Conservation (phyloP, 2,888 invertebrate genomes). For the Venustoraphidia nigricollis region DNA sequence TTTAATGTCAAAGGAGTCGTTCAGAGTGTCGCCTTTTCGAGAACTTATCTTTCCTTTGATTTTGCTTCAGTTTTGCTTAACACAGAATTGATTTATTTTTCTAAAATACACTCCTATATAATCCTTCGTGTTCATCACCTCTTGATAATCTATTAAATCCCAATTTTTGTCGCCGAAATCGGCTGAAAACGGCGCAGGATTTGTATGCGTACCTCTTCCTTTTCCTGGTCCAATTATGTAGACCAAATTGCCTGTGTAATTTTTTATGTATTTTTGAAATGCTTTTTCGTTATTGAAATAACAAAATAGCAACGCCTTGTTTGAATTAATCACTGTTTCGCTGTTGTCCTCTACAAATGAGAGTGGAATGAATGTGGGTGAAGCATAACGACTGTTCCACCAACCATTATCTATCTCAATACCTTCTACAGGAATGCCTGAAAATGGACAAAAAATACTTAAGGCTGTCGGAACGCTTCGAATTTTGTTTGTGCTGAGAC, state of each 20-base stretch:
- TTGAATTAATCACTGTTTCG: conserved; percentile 26
- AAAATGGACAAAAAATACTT: too few relatives aligned
- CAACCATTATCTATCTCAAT: conserved; percentile 64
- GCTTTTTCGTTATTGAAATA: conserved; percentile 62
- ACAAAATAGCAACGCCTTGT: conserved; percentile 56
- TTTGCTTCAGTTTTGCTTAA: too few relatives aligned
- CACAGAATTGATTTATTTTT: too few relatives aligned
- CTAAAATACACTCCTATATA: too few relatives aligned
- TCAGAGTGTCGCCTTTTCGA: too few relatives aligned
- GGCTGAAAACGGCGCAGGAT: conserved; percentile 50
- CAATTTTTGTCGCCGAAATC: conserved; percentile 35
- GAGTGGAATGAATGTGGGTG: conserved; percentile 51
- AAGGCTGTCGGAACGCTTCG: too few relatives aligned
- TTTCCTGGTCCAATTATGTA: conserved; percentile 60
- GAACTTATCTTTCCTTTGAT: too few relatives aligned
- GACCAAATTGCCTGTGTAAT: conserved; percentile 46
- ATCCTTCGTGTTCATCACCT: too few relatives aligned
- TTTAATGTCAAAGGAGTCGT: too few relatives aligned
- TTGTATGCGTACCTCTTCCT: conserved; percentile 46
- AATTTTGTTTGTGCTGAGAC: too few relatives aligned
- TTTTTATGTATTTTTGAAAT: conserved; percentile 48
- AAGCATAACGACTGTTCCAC: conserved; percentile 66
- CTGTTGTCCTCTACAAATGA: conserved; percentile 31
- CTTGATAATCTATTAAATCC: conserved; percentile 24
- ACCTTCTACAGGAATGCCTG: conserved; percentile 33